Percentiles rank a stretch among this genome's conserved stretches.
phyloP scores from a whole-genome alignment of 1,140 invertebrate species.

The Papilio polytes region DNA sequence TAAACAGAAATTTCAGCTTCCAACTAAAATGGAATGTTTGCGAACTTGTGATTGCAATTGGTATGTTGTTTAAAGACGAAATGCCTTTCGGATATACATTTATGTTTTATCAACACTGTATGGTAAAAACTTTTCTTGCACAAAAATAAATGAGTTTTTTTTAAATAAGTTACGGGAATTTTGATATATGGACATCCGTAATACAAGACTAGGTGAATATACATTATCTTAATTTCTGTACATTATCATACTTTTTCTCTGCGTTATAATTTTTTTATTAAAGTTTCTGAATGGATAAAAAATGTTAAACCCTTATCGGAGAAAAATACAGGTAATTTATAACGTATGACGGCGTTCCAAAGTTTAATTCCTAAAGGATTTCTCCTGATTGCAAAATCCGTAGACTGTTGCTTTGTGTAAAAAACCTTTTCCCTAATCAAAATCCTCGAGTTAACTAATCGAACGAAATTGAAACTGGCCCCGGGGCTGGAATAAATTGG shows the following conservation, averaged over 20 bases:
- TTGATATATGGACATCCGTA: too few species aligned
- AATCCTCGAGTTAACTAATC: slow-evolving; percentile 24
- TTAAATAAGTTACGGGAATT: too few species aligned
- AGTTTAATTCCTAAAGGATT: slow-evolving; percentile 29
- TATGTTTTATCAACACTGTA: background rate
- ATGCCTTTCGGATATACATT: background rate
- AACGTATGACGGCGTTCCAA: slow-evolving; percentile 12
- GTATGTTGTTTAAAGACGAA: background rate
- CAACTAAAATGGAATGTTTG: slow-evolving; percentile 7
- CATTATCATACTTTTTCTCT: too few species aligned
- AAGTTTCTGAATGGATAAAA: too few species aligned
- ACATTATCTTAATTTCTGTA: too few species aligned
- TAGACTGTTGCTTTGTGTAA: slow-evolving; percentile 27
- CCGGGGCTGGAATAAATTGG: background rate
- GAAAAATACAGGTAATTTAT: slow-evolving; percentile 2
- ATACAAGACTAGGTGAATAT: too few species aligned
- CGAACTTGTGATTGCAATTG: slow-evolving; percentile 11
- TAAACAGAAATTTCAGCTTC: background rate
- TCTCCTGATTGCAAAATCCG: slow-evolving; percentile 34
- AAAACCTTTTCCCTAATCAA: slow-evolving; percentile 33
- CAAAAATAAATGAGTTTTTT: background rate
- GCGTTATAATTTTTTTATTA: too few species aligned
- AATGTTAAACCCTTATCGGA: background rate
- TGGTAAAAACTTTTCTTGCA: background rate
- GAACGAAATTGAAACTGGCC: slow-evolving; percentile 29